Percentiles rank a stretch among this genome's conserved stretches.
These are phyloP conservation scores for Aleiodes leptofemur DNA, from an alignment of 2,888 invertebrate species.

Conservation along the genomic window DNA sequence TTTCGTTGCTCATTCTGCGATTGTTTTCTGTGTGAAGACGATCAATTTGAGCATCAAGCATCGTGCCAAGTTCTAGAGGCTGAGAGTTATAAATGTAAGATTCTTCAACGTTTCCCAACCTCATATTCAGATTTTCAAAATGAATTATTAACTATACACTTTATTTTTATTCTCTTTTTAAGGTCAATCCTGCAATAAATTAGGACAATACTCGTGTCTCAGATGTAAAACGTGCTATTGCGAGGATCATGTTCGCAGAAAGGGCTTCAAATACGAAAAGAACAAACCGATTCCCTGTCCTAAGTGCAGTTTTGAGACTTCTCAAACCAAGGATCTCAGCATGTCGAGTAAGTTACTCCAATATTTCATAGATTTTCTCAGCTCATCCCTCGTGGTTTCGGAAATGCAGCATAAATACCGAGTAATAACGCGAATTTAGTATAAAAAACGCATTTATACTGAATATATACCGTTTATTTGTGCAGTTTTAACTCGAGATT, in stretches of 20 bases:
- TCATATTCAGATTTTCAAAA: not conserved
- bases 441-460: no score
- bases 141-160: not conserved
- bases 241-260: conserved; percentile 95
- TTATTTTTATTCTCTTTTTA: not conserved
- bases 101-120: conserved; percentile 1
- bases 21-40: conserved; percentile 93
- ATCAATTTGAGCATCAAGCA: conserved; percentile 98
- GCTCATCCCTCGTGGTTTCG: no score
- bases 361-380: conserved; percentile 35
- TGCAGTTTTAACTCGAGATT: no score
- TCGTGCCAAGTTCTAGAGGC: conserved; percentile 96
- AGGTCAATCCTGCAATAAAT: conserved; percentile 95
- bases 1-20: conserved; percentile 95
- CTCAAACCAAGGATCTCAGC: conserved; percentile 94
- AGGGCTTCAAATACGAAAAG: conserved; percentile 92
- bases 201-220: conserved; percentile 96
- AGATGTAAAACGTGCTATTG: conserved; percentile 97
- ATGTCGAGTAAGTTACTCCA: conserved; percentile 88
- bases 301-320: conserved; percentile 95
- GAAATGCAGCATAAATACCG: no score
- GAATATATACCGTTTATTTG: no score
- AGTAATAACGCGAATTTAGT: not conserved
- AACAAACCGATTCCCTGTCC: conserved; percentile 93
- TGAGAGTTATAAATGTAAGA: conserved; percentile 92